These are phyloP conservation scores for Gallinago jamesoni DNA, from an alignment of 2,113 vertebrate species.

Conservation along the genomic window DNA sequence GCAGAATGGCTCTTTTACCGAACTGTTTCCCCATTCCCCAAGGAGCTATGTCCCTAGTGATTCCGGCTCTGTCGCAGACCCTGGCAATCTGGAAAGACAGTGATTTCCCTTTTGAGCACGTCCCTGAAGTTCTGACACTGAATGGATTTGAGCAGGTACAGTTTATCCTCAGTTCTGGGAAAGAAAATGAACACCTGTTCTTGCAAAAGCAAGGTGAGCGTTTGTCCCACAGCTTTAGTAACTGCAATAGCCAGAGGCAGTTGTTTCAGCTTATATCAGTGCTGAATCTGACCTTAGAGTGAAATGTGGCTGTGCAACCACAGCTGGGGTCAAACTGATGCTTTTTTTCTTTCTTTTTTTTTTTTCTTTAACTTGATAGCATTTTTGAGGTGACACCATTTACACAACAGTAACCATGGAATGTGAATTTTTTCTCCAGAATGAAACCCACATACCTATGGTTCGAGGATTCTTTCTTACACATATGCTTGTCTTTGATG, in stretches of 20 bases:
- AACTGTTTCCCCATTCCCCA: not conserved
- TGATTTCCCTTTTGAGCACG: not conserved
- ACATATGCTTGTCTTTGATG: not conserved
- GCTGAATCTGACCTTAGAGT: not conserved
- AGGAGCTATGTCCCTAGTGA: not conserved
- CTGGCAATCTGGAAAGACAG: not conserved
- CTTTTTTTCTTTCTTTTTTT: not conserved
- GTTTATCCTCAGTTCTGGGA: not conserved
- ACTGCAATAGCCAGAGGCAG: not conserved
- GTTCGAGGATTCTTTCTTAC: not conserved
- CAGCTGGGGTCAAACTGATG: not conserved
- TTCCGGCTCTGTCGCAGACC: not conserved
- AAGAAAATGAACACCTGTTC: not conserved
- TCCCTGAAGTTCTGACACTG: not conserved
- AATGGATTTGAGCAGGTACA: not conserved
- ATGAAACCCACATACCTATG: not conserved
- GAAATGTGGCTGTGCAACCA: not conserved
- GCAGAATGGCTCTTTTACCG: not conserved
- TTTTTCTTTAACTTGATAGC: not conserved
- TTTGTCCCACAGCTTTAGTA: not conserved
- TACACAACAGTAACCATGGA: not conserved
- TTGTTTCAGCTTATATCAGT: not conserved
- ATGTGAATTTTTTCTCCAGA: not conserved
- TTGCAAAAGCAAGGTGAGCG: not conserved
- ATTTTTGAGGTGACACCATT: conserved; percentile 3